Evolutionary conservation across 2,888 invertebrate species (phyloP).

Genomic region (Epirrhoe tristata): DNA sequence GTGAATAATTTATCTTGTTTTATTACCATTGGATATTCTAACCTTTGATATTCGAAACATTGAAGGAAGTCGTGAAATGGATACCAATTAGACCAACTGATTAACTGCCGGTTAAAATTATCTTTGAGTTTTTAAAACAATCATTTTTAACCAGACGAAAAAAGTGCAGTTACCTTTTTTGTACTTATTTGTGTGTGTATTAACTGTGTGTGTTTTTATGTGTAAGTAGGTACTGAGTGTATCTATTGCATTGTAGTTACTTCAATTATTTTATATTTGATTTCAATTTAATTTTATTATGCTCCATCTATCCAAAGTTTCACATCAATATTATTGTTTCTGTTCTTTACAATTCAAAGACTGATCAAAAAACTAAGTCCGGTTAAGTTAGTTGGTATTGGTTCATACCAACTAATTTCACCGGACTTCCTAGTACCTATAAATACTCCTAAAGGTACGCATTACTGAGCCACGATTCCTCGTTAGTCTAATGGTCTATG

Average conservation of each 20-base stretch:
- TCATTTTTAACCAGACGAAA: no score
- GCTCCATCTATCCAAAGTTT: no score
- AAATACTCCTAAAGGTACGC: constrained; percentile 30
- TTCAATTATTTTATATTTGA: no score
- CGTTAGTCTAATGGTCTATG: constrained; percentile 48
- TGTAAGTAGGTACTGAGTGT: no score
- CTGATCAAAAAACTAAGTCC: neutral
- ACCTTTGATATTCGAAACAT: constrained; percentile 41
- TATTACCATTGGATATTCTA: constrained; percentile 26
- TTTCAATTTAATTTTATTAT: no score
- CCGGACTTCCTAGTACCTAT: constrained; percentile 16
- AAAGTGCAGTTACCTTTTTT: no score
- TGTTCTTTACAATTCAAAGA: neutral
- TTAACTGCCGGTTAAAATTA: neutral
- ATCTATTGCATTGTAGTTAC: no score
- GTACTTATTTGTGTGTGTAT: no score
- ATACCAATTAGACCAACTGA: constrained; percentile 19
- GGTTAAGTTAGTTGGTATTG: no score
- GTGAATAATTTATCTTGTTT: constrained; percentile 42
- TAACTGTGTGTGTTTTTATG: no score
- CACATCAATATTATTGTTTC: no score
- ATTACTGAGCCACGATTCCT: constrained; percentile 43
- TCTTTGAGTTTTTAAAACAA: neutral
- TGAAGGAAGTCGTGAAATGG: constrained; percentile 25
- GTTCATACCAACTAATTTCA: neutral